Base-by-base conservation (phyloP, 2,888 invertebrate species). In the Noctua pronuba region DNA sequence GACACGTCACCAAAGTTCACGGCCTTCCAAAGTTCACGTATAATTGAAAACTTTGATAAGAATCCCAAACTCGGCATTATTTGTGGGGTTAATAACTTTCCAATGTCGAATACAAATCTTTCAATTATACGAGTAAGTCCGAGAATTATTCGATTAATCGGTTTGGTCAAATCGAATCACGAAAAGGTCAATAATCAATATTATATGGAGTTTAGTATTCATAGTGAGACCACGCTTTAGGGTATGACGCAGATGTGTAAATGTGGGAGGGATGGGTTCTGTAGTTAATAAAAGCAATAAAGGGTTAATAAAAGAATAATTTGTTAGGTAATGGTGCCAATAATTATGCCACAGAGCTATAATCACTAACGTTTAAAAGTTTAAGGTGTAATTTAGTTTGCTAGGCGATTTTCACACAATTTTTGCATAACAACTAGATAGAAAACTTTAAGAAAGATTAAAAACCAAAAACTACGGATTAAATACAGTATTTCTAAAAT, bases 121-220 rank as follows among this genome's bases (percentile, higher is more conserved):
- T 73, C 58, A 67, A 75, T 86, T 83, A 86, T 65, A 60, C 73
- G 62, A 70, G 69, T 46, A 64, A 75, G 79, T 86, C 70, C 64
- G 60, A 83, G 67, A 71, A 84, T 65, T 79, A 79, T 84, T 73
- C 83, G 70, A 84, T 86, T 84, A 86, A 84, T 86, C 68, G 38
- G 66, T 79, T 77, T 77, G 82, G 65, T 76, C 75, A 79, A 88
- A 88, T 87, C 75, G 75, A 83, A 88, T 82, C 69, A 76, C 75
- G 80, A 82, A 83, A 88, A 88, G 86, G 79, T 79, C 86, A 89
- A 88, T 88, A 88, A 87, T 88, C 88, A 88, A 88, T 89, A 75
- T 62, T 52, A 44, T 44, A 87, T 76, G 71, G 46, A 77, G 79
- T 76, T 92, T 92, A 90, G 93, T 92, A 94, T 94, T 94, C 94